These are phyloP conservation scores for Rhabdophis nuchalis DNA, from an alignment of 2,797 vertebrate species.

Conservation along the genomic window DNA sequence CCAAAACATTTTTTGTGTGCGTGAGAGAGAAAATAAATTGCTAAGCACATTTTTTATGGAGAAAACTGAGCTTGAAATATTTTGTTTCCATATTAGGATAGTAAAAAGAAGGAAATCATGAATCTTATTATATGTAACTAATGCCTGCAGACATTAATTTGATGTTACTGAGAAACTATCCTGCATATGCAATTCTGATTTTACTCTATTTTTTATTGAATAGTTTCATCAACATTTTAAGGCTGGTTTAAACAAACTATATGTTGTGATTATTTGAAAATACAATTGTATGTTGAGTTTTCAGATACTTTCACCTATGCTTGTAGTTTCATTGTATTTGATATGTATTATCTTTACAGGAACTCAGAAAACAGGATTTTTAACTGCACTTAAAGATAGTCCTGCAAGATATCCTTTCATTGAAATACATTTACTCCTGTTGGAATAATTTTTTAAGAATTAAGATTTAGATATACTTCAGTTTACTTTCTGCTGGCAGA, in stretches of 20 bases:
- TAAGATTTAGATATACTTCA: background rate
- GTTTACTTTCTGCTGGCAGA: background rate
- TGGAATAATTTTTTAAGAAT: background rate
- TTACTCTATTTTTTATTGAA: slow-evolving; percentile 34
- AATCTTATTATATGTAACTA: slow-evolving; percentile 41
- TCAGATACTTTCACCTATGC: slow-evolving; percentile 3
- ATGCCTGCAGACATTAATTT: slow-evolving; percentile 41
- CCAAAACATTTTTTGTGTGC: slow-evolving; percentile 27
- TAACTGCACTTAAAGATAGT: slow-evolving; percentile 91
- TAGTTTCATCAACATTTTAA: slow-evolving; percentile 1
- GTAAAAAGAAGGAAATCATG: slow-evolving; percentile 46
- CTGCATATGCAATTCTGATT: slow-evolving; percentile 47
- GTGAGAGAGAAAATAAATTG: slow-evolving; percentile 29
- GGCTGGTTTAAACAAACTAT: slow-evolving; percentile 11
- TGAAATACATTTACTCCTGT: slow-evolving; percentile 17
- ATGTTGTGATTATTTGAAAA: background rate
- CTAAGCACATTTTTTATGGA: background rate
- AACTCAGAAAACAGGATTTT: slow-evolving; percentile 84
- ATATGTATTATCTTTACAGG: slow-evolving; percentile 73
- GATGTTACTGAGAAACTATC: slow-evolving; percentile 53
- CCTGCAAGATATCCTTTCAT: slow-evolving; percentile 98
- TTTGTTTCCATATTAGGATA: slow-evolving; percentile 50
- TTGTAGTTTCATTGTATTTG: background rate
- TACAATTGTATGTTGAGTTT: slow-evolving; percentile 18
- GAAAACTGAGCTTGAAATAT: slow-evolving; percentile 3